phyloP scores from a whole-genome alignment of 2,797 vertebrate genomes.

The Limnodromus scolopaceus region DNA sequence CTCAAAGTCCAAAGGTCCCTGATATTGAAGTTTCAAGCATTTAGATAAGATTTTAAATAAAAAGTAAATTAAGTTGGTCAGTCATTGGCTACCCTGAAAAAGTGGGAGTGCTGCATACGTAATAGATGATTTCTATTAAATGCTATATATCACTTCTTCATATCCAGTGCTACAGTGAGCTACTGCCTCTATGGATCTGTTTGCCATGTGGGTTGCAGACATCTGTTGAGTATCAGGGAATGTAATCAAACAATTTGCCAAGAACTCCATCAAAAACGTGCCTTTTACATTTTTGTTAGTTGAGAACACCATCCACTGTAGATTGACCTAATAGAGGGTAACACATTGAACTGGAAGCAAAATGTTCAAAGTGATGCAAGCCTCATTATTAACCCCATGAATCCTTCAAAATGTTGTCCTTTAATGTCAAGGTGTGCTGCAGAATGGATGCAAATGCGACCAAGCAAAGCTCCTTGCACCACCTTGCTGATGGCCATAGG shows the following conservation, averaged over 20 bases:
- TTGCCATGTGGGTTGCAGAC: constrained; percentile 64
- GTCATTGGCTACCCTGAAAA: not conserved
- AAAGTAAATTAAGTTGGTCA: constrained; percentile 2
- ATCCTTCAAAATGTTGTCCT: not conserved
- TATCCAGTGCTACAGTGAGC: constrained; percentile 43
- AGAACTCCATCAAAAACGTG: constrained; percentile 63
- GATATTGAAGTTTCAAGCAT: not conserved
- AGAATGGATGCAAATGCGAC: not conserved
- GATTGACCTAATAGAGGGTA: not conserved
- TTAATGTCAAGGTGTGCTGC: not conserved
- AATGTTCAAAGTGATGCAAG: not conserved
- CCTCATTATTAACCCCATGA: not conserved
- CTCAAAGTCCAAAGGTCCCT: not conserved
- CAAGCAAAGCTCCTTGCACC: not conserved
- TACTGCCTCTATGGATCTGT: constrained; percentile 41
- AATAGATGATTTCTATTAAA: constrained; percentile 61
- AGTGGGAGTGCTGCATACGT: not conserved
- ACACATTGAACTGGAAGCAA: constrained; percentile 15
- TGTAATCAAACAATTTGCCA: constrained; percentile 70
- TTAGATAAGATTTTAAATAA: constrained; percentile 28
- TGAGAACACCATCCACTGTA: constrained; percentile 57
- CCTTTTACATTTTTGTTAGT: constrained; percentile 64
- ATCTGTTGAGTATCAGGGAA: constrained; percentile 74
- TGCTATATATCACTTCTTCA: not conserved
- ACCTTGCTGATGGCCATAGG: not conserved